phyloP scores from a whole-genome alignment of 53 echinoderm and acorn worm genomes.

The Antedon mediterranea region DNA sequence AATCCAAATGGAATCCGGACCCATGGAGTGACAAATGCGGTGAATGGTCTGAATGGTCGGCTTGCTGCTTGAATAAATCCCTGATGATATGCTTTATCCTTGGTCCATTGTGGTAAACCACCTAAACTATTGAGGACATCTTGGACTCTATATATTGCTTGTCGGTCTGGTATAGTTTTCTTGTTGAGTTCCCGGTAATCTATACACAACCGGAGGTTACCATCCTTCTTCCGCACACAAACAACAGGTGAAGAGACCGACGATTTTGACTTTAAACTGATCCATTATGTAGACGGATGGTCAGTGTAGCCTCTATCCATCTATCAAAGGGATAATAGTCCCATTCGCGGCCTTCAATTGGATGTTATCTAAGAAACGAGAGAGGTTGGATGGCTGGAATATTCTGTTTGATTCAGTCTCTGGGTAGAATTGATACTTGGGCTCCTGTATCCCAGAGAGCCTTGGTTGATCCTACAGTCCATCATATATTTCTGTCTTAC shows the following conservation, averaged over 20 bases:
- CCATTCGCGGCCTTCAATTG: constrained; percentile 26
- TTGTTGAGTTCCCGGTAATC: constrained; percentile 23
- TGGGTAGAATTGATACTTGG: constrained; percentile 15
- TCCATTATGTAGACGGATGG: constrained; percentile 12
- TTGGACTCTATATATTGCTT: constrained; percentile 24
- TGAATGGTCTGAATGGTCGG: constrained; percentile 5
- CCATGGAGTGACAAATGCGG: constrained; percentile 56
- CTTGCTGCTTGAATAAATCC: constrained; percentile 13
- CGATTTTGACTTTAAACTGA: constrained; percentile 24
- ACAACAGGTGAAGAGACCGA: constrained; percentile 31
- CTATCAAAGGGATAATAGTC: constrained; percentile 29
- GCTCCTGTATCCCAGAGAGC: constrained; percentile 11
- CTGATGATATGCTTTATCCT: constrained; percentile 24
- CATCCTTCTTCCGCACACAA: constrained; percentile 37
- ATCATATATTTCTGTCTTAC: constrained; percentile 35
- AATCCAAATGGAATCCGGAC: constrained; percentile 49
- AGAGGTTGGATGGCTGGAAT: constrained; percentile 22
- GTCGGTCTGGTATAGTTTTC: constrained; percentile 32
- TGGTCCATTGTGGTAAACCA: constrained; percentile 21
- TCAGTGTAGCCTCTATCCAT: constrained; percentile 19
- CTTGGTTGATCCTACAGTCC: constrained; percentile 12
- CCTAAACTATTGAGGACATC: constrained; percentile 14
- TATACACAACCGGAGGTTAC: constrained; percentile 25
- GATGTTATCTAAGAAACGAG: constrained; percentile 1
- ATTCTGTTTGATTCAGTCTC: constrained; percentile 14